These are phyloP conservation scores for Saccostrea cuccullata DNA, from an alignment of 1,140 invertebrate genomes.

Conservation along the genomic window DNA sequence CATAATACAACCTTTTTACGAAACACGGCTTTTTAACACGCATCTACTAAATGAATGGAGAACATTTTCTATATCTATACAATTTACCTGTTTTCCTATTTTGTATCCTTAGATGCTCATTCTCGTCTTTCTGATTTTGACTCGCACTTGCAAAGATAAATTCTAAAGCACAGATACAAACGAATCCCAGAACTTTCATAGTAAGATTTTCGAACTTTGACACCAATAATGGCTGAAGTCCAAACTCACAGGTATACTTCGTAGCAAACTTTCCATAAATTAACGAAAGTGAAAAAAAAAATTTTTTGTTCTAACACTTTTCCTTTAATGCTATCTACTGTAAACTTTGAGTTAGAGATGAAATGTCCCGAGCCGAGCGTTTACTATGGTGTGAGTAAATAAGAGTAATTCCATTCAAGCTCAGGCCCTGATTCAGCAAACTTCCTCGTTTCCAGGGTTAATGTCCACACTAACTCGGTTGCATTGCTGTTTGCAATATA, in stretches of 20 bases:
- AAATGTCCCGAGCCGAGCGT: neutral
- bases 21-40: neutral
- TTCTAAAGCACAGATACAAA: neutral
- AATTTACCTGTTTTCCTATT: constrained; percentile 24
- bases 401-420: constrained; percentile 31
- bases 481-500: constrained; percentile 10
- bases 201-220: neutral
- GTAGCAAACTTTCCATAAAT: constrained; percentile 6
- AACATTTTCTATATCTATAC: neutral
- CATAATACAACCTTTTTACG: neutral
- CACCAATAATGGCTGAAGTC: neutral
- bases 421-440: neutral
- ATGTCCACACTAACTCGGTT: neutral
- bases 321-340: neutral
- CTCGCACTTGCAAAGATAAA: neutral
- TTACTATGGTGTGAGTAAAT: constrained; percentile 22
- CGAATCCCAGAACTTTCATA: neutral
- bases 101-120: neutral
- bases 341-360: neutral
- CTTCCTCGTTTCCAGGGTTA: neutral
- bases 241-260: neutral
- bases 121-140: neutral
- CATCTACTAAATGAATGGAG: neutral
- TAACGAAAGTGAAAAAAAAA: neutral
- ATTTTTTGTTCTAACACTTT: neutral